Evolutionary conservation across 1,140 invertebrate species (phyloP), one percentile per base, ranked within the genome.

Genomic region (Sycophila sp.): DNA sequence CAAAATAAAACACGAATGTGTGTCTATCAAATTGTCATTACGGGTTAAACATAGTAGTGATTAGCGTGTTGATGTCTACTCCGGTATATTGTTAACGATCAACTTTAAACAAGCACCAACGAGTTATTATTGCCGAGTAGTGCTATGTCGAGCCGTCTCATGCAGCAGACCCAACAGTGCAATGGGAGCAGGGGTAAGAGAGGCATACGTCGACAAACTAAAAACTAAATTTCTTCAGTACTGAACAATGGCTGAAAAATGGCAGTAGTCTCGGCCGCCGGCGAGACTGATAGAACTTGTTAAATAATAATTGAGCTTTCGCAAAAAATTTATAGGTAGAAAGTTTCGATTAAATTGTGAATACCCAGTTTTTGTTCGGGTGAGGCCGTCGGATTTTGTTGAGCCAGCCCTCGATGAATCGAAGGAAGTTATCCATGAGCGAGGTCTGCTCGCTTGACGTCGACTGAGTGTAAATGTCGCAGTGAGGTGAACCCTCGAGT

Each of bases 341-440:
- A n/a, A n/a, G n/a, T n/a, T n/a, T n/a, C n/a, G n/a, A n/a, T n/a
- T n/a, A n/a, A n/a, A n/a, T n/a, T n/a, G n/a, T n/a, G n/a, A 38
- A 85, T 84, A 86, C 85, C 84, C 82, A 85, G 67, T 92, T 90
- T 79, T 90, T 90, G 42, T 87, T 85, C 4, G 83, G 88, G 81
- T 89, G 89, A 15, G 92, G 90, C 74, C 94, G 85, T 80, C 92
- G 92, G 78, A 97, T 93, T 86, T 96, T 96, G 86, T 98, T 98
- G 26, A 98, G 89, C 84, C 91, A 92, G 0, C 90, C 90, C 85
- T 98, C 96, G 11, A 96, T 91, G 79, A 97, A 96, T 73, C 94
- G 92, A 5, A 97, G 85, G 83, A 97, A 96, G 7, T 91, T 91
- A 56, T 89, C 88, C 49, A 89, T 89, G 4, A 89, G 79, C 30